Percentiles rank a stretch among this genome's conserved stretches.
Conservation (phyloP, 1,140 invertebrate species). For the Acyrthosiphon pisum region DNA sequence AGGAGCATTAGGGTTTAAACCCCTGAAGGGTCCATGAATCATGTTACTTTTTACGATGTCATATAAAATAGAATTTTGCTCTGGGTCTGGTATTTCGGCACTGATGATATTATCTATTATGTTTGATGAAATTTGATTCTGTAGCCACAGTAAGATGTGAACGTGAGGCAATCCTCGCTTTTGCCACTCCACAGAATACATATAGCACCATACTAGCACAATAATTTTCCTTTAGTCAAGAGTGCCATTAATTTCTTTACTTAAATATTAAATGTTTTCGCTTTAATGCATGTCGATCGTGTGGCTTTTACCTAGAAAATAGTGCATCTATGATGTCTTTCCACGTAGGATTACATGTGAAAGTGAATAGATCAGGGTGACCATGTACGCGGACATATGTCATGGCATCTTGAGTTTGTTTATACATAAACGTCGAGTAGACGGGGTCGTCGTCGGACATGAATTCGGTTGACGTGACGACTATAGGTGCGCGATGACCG, state of each 20-base stretch:
- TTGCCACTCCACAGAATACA: conserved; percentile 65
- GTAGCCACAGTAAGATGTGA: conserved; percentile 65
- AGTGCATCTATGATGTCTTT: too few relatives aligned
- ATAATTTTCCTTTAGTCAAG: conserved; percentile 52
- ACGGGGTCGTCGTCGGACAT: too few relatives aligned
- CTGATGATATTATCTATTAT: conserved; percentile 66
- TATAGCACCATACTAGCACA: conserved; percentile 60
- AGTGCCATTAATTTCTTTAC: conserved; percentile 28
- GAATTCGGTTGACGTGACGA: too few relatives aligned
- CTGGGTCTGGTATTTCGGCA: conserved; percentile 67
- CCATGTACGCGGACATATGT: conserved; percentile 61
- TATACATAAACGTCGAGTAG: conserved; percentile 64
- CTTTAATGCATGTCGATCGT: too few relatives aligned
- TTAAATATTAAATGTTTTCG: too few relatives aligned
- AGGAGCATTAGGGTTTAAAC: conserved; percentile 64
- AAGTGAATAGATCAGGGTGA: conserved; percentile 59
- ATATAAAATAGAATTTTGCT: conserved; percentile 63
- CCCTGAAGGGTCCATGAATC: conserved; percentile 68
- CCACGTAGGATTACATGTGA: too few relatives aligned
- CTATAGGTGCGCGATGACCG: too few relatives aligned
- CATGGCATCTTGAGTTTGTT: conserved; percentile 41
- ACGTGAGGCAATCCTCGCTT: conserved; percentile 60
- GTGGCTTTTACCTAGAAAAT: too few relatives aligned
- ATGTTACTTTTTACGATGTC: conserved; percentile 64
- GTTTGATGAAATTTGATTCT: conserved; percentile 63